Evolutionary conservation across 1,140 invertebrate species (phyloP), one percentile per base, ranked within the genome.

Genomic region (Reticulitermes speratus): DNA sequence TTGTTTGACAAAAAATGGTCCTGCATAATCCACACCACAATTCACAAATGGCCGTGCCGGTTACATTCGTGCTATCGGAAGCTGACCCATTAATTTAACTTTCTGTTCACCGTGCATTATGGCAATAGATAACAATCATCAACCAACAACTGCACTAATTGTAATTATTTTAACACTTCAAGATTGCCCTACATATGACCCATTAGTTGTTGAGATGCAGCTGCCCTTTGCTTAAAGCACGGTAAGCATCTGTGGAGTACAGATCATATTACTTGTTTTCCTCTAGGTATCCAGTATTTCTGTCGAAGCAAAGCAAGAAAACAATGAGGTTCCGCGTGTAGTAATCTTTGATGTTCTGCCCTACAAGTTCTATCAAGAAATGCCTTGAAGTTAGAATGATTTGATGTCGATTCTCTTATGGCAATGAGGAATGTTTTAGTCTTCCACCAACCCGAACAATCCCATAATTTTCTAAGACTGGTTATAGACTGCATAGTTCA

Each of bases 11-110:
- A n/a, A n/a, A n/a, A n/a, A n/a, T n/a, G n/a, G n/a, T n/a, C n/a
- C n/a, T n/a, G n/a, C 23, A 3, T 2, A 91, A 86, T 92, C 91
- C 1, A 91, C 87, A 12, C 91, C 91, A 25, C 87, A 85, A 55
- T 88, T 85, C 75, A 85, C 21, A 87, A 92, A 91, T 16, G 89
- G 84, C 38, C 87, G 82, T 12, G 88, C 32, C 16, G 88, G 85
- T 44, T 38, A 88, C 84, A 88, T 32, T 87, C 88, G 44, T 38
- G 75, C 32, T 30, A 45, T 44, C 65, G 89, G 88, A 59, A 90
- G 83, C 84, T n/a, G n/a, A n/a, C n/a, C n/a, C n/a, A n/a, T n/a
- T n/a, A n/a, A n/a, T n/a, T n/a, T n/a, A n/a, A n/a, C n/a, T n/a
- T n/a, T n/a, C n/a, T n/a, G n/a, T n/a, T n/a, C n/a, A n/a, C n/a